Evolutionary conservation across 2,888 invertebrate species (phyloP).

Genomic region (Hyposoter didymator): DNA sequence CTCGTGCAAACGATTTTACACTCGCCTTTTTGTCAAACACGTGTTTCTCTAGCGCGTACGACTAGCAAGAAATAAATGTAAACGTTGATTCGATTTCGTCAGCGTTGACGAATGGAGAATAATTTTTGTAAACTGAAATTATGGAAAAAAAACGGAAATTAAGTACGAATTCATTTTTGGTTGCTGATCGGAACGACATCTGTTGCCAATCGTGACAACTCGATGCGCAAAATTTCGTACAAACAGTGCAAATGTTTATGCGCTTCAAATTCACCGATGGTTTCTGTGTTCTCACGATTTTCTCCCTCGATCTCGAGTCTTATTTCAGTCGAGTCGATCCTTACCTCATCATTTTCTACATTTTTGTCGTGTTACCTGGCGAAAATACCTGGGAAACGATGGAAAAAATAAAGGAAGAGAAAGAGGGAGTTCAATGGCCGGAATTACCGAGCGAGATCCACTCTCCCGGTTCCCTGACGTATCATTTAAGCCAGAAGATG

Average conservation of each 20-base stretch:
- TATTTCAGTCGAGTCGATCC: neutral
- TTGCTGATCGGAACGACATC: neutral
- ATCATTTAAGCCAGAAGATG: slow-evolving; percentile 49
- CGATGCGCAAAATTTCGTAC: neutral
- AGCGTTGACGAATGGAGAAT: neutral
- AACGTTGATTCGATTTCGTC: neutral
- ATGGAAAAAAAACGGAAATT: neutral
- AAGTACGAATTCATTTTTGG: neutral
- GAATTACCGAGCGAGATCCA: slow-evolving; percentile 54
- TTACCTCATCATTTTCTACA: neutral
- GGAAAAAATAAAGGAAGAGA: neutral
- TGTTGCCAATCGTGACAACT: neutral
- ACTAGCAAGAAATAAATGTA: neutral
- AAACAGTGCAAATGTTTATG: neutral
- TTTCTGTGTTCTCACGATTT: neutral
- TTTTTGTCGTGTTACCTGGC: slow-evolving; percentile 2
- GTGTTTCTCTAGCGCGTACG: neutral
- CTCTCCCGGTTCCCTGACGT: slow-evolving; percentile 40
- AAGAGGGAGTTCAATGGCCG: slow-evolving; percentile 54
- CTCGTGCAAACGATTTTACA: slow-evolving; percentile 5
- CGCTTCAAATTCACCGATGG: neutral
- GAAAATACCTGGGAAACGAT: neutral
- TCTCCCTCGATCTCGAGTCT: neutral
- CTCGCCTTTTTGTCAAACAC: slow-evolving; percentile 19
- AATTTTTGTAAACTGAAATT: neutral